A percentile compares a stretch with the other conserved stretches of the same genome.
These are phyloP conservation scores for Hydroisotoma schaefferi DNA, from an alignment of 2,888 invertebrate genomes.

Conservation along the genomic window DNA sequence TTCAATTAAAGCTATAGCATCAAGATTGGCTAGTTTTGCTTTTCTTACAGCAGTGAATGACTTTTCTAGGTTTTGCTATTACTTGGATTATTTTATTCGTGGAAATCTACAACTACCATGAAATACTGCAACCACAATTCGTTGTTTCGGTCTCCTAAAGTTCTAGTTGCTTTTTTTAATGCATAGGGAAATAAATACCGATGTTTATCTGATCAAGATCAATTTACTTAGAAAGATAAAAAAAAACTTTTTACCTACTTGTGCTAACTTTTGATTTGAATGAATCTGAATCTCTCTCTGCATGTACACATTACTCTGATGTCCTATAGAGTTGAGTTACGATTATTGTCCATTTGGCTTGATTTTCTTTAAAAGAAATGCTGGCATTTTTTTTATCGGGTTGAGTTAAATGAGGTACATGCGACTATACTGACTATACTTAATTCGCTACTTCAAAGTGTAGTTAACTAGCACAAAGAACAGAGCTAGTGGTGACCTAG, in stretches of 20 bases:
- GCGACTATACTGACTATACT: too few relatives aligned
- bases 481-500: too few relatives aligned
- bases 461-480: too few relatives aligned
- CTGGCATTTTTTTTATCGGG: too few relatives aligned
- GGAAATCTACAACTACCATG: too few relatives aligned
- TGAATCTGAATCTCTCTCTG: not conserved
- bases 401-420: too few relatives aligned
- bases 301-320: not conserved
- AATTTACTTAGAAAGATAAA: constrained; percentile 8
- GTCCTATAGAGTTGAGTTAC: constrained; percentile 8
- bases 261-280: not conserved
- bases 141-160: not conserved
- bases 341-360: constrained; percentile 12
- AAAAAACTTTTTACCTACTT: constrained; percentile 8
- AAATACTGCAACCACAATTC: not conserved
- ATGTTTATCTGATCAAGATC: constrained; percentile 15
- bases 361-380: too few relatives aligned
- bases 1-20: not conserved
- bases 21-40: too few relatives aligned
- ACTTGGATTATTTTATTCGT: too few relatives aligned
- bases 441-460: too few relatives aligned
- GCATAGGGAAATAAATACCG: constrained; percentile 6
- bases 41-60: too few relatives aligned
- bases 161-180: not conserved
- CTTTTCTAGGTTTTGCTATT: too few relatives aligned